Evolutionary conservation across 2,888 invertebrate species (phyloP), one percentile per base, ranked within the genome.

Genomic region (Mycalesis mineus): DNA sequence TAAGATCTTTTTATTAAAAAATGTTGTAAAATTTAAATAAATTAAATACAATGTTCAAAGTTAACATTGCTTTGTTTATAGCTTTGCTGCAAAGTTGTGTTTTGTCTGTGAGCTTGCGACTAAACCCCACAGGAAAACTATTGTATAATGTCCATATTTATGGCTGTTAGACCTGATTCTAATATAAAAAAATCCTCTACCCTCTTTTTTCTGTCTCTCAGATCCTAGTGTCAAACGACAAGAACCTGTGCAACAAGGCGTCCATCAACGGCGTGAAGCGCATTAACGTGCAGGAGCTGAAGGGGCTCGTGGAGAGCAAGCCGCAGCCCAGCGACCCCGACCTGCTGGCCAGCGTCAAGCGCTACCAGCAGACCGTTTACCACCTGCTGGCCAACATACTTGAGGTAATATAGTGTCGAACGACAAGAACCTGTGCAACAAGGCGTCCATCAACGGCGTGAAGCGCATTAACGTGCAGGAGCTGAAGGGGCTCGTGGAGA

Each of bases 171-270:
- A n/a, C n/a, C n/a, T n/a, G n/a, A n/a, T n/a, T n/a, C n/a, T n/a
- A n/a, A n/a, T n/a, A n/a, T n/a, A n/a, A n/a, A n/a, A 9, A 9
- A 28, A 45, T 13, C 11, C 33, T 33, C n/a, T n/a, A n/a, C n/a
- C n/a, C n/a, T n/a, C n/a, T n/a, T n/a, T n/a, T n/a, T 7, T 33
- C 2, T 33, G 33, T 33, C 2, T 69, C 78, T n/a, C 75, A 92
- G 92, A 84, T 92, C 11, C 74, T 92, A 4, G 68, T 92, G 22
- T 90, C 92, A 14, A 91, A 91, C 68, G 92, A 92, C 70, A 87
- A 91, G 69, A 92, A 92, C 71, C 75, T 92, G 1, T 88, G 91
- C 73, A 91, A 88, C 65, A 92, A 92, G 71, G 91, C 91, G 0
- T 59, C 78, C 0, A 80, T 91, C 8, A 91, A 91, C 66, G 77